Evolutionary conservation across 2,888 invertebrate species (phyloP).

Genomic region (Pachliopta kotzebuea): DNA sequence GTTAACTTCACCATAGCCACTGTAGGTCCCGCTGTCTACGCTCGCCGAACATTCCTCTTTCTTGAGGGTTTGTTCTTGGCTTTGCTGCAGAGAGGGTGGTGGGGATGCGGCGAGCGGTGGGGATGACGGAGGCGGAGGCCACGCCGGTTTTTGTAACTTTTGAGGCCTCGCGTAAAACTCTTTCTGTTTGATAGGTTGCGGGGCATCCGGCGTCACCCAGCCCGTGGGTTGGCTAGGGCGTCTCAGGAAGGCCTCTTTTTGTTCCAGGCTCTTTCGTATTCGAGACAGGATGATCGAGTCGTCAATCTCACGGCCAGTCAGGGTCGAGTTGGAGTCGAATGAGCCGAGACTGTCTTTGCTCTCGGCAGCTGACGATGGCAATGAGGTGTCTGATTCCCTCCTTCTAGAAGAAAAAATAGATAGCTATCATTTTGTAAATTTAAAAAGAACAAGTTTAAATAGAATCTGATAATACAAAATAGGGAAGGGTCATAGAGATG

Average conservation of each 20-base stretch:
- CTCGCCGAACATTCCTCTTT: constrained; percentile 73
- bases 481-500: not conserved
- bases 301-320: constrained; percentile 84
- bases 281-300: constrained; percentile 87
- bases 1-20: constrained; percentile 71
- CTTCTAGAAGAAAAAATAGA: constrained; percentile 47
- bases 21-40: constrained; percentile 71
- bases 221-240: constrained; percentile 85
- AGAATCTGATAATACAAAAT: not conserved
- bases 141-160: constrained; percentile 85
- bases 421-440: not conserved
- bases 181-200: constrained; percentile 80
- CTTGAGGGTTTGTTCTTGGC: constrained; percentile 54
- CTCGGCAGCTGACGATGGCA: constrained; percentile 83
- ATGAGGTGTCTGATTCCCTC: constrained; percentile 82
- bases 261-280: constrained; percentile 91
- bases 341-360: constrained; percentile 86
- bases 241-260: constrained; percentile 93
- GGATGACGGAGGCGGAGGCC: constrained; percentile 82
- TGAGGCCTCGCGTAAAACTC: constrained; percentile 91
- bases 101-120: constrained; percentile 82
- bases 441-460: not conserved
- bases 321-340: constrained; percentile 84
- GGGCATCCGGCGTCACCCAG: constrained; percentile 76
- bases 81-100: constrained; percentile 63